Percentiles rank a stretch among this genome's conserved stretches.
phyloP scores from a whole-genome alignment of 2,888 invertebrate species.

The Notodromas monacha region DNA sequence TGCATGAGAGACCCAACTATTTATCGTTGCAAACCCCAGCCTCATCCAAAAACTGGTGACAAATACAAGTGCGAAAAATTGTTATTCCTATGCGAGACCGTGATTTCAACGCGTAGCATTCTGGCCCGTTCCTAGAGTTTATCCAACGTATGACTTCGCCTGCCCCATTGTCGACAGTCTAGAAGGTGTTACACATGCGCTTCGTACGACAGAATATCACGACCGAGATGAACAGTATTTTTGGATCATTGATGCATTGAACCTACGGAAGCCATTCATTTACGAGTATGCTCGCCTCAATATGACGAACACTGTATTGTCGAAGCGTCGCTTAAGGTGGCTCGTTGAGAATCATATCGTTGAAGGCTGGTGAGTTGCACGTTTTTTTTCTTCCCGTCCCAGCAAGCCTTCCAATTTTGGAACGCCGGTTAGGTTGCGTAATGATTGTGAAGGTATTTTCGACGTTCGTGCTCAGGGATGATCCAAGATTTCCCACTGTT shows the following conservation, averaged over 20 bases:
- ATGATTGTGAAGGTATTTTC: no score
- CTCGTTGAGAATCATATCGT: slow-evolving; percentile 76
- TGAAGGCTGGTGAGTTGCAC: slow-evolving; percentile 73
- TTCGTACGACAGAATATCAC: slow-evolving; percentile 92
- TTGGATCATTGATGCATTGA: slow-evolving; percentile 70
- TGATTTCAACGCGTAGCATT: slow-evolving; percentile 5
- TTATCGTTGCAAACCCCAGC: slow-evolving; percentile 80
- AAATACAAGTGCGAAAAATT: slow-evolving; percentile 55
- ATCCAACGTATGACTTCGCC: slow-evolving; percentile 98
- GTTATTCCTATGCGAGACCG: no score
- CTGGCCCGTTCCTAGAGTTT: slow-evolving; percentile 31
- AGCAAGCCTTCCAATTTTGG: no score
- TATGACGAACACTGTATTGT: slow-evolving; percentile 90
- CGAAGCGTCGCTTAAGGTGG: slow-evolving; percentile 90
- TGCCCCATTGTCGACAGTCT: slow-evolving; percentile 94
- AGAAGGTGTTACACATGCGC: slow-evolving; percentile 84
- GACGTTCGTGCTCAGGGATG: no score
- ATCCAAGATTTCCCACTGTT: slow-evolving; percentile 93
- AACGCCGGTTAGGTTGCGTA: no score
- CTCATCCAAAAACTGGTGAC: slow-evolving; percentile 65
- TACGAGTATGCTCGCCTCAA: slow-evolving; percentile 88
- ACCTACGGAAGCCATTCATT: slow-evolving; percentile 58
- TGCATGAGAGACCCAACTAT: slow-evolving; percentile 94
- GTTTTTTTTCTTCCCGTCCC: neutral
- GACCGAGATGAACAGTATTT: slow-evolving; percentile 92